These are phyloP conservation scores for Prunella fulvescens DNA, from an alignment of 2,113 vertebrate species.

Conservation along the genomic window DNA sequence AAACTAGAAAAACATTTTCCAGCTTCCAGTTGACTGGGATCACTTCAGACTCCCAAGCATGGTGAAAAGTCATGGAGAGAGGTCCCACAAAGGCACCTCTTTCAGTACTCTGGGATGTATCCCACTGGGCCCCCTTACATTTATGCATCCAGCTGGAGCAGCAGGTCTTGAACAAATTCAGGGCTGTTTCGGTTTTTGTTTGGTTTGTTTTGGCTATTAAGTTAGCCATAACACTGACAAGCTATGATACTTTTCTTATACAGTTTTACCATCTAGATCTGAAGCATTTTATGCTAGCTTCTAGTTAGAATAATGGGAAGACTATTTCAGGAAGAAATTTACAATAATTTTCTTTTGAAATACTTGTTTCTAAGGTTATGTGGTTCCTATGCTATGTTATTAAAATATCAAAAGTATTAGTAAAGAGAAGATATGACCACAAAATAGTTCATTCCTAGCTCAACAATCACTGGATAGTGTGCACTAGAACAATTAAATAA, in stretches of 20 bases:
- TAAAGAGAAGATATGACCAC: background rate
- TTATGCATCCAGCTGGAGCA: background rate
- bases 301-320: background rate
- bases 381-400: background rate
- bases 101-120: background rate
- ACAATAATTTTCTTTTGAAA: background rate
- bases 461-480: background rate
- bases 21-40: background rate
- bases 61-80: background rate
- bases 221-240: background rate
- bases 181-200: background rate
- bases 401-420: background rate
- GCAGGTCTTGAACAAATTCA: background rate
- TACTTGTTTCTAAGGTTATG: background rate
- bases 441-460: background rate
- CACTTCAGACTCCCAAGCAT: background rate
- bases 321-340: background rate
- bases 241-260: background rate
- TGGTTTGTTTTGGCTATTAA: background rate
- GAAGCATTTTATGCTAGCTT: background rate
- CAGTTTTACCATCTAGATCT: background rate
- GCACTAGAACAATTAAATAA: background rate
- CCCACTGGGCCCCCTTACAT: background rate
- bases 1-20: background rate
- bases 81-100: background rate